These are phyloP conservation scores for Eupithecia subfuscata DNA, from an alignment of 2,888 invertebrate genomes.

Conservation along the genomic window DNA sequence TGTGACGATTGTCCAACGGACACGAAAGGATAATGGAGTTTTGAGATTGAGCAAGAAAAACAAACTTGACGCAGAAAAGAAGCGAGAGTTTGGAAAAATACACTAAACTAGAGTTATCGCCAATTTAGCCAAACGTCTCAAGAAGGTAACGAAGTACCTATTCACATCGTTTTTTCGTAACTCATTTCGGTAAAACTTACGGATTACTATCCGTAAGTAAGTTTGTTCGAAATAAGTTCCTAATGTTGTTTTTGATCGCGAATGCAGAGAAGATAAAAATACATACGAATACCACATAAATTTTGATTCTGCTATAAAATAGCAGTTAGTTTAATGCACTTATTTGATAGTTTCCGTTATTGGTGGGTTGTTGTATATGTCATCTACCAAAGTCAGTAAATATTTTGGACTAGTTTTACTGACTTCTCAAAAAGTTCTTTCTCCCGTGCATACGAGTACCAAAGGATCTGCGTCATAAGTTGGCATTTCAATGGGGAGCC, in stretches of 20 bases:
- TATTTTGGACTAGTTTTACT: not conserved
- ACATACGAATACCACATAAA: not conserved
- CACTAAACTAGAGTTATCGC: not conserved
- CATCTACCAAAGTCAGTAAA: too few species aligned
- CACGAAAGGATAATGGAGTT: not conserved
- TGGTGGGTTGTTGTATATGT: too few species aligned
- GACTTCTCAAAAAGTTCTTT: not conserved
- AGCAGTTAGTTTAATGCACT: not conserved
- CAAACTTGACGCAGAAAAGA: not conserved
- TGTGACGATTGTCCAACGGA: not conserved
- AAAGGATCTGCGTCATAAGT: not conserved
- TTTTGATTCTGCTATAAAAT: not conserved
- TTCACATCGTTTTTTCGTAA: not conserved
- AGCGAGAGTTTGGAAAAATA: not conserved
- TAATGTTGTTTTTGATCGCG: not conserved
- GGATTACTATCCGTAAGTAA: not conserved
- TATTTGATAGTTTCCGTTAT: not conserved
- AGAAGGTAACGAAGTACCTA: not conserved
- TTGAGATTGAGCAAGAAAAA: not conserved
- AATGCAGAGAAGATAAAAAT: not conserved
- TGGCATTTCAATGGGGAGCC: not conserved
- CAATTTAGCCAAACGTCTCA: not conserved
- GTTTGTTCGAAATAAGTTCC: not conserved
- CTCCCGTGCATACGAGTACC: not conserved
- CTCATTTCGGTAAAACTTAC: not conserved